These are phyloP conservation scores for Petrocephalus microphthalmus DNA, from an alignment of 2,113 vertebrate species.

Conservation along the genomic window DNA sequence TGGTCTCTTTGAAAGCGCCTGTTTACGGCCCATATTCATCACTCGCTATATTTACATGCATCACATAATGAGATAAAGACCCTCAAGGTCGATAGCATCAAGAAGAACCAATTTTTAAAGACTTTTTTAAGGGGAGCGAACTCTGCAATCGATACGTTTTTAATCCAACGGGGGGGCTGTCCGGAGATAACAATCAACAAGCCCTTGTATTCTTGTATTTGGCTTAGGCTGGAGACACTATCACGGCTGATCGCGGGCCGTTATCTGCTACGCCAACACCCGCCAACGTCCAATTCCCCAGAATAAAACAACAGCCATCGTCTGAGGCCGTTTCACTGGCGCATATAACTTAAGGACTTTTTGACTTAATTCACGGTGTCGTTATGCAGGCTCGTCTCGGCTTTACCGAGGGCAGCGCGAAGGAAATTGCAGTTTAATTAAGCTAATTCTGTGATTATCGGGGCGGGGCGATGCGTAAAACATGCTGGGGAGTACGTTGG, in stretches of 20 bases:
- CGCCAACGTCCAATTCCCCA: conserved; percentile 27
- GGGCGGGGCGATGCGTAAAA: not conserved
- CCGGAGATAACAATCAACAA: conserved; percentile 20
- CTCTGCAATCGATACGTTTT: conserved; percentile 5
- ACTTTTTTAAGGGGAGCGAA: conserved; percentile 4
- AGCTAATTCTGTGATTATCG: not conserved
- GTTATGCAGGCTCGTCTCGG: not conserved
- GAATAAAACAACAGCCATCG: not conserved
- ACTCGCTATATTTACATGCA: not conserved
- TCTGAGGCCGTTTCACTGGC: not conserved
- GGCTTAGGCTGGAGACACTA: conserved; percentile 15
- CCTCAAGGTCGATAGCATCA: not conserved
- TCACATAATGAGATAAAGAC: conserved; percentile 6
- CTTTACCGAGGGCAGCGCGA: not conserved
- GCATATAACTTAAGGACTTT: not conserved
- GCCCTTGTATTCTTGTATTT: conserved; percentile 24
- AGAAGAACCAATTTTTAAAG: not conserved
- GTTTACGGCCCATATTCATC: conserved; percentile 4
- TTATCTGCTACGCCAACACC: conserved; percentile 25
- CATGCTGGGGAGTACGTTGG: not conserved
- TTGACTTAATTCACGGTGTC: not conserved
- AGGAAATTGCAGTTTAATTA: not conserved
- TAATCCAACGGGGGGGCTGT: conserved; percentile 16
- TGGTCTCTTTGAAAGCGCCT: not conserved
- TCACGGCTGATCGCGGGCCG: conserved; percentile 13